Conservation (phyloP, 2,888 invertebrate species). For the Heliconius hortense region DNA sequence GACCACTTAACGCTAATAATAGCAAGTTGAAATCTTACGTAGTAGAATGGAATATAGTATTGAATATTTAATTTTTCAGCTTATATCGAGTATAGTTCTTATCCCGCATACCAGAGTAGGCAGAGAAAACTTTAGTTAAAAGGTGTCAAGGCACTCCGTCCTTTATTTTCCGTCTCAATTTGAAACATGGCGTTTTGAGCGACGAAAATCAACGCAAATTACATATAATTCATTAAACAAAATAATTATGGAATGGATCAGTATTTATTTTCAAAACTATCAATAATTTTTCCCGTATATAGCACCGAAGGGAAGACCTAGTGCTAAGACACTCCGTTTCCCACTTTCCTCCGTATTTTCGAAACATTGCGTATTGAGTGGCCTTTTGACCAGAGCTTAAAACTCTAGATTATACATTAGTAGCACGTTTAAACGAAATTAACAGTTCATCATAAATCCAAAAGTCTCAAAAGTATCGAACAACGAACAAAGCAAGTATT, state of each 20-base stretch:
- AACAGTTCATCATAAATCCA: neutral
- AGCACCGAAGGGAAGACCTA: too few relatives aligned
- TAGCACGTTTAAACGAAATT: neutral
- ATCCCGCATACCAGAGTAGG: neutral
- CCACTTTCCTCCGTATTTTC: too few relatives aligned
- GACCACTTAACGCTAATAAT: slow-evolving; percentile 29
- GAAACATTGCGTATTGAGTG: too few relatives aligned
- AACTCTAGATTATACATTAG: neutral
- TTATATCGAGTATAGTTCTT: too few relatives aligned
- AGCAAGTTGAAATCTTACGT: slow-evolving; percentile 1
- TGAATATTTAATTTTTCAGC: neutral
- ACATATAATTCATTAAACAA: neutral
- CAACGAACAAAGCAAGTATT: slow-evolving; percentile 27
- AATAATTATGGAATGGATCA: neutral
- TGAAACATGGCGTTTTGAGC: neutral
- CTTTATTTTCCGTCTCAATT: neutral
- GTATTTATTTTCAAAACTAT: neutral
- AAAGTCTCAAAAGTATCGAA: slow-evolving; percentile 13
- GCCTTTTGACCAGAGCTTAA: too few relatives aligned
- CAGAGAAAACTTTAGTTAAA: neutral
- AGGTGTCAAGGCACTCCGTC: neutral
- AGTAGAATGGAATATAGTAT: neutral
- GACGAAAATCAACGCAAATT: neutral
- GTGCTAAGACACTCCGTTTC: too few relatives aligned
- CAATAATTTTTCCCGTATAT: too few relatives aligned